Base-by-base conservation (phyloP, 2,113 vertebrate genomes). In the Odontesthes bonariensis region DNA sequence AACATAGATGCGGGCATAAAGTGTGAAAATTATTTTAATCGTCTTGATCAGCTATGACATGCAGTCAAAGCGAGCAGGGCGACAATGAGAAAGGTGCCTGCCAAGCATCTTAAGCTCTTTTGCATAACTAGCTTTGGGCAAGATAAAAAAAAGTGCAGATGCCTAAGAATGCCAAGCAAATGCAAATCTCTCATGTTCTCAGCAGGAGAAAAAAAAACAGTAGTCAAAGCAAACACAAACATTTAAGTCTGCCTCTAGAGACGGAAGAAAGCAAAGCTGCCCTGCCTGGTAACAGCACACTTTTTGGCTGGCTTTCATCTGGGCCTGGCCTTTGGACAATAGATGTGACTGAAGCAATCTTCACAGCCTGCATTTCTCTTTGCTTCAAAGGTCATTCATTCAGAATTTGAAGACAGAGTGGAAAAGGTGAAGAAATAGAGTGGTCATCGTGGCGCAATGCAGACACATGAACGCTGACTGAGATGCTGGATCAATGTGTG, bases 381-480 rank as follows among this genome's bases (percentile, higher is more conserved):
- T 75, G 65, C 81, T 69, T 81, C 57, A 87, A 85, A 91, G 81
- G 86, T 91, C 89, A 86, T 22, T 52, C 42, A 60, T 85, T 85
- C 73, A 67, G 19, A 68, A 69, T 71, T 22, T 75, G 59, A 52
- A 83, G 77, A 69, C 60, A 49, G 35, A 58, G 22, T 67, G 68
- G 47, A 51, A 62, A 31, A 22, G 31, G 40, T 61, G 32, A 69
- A 65, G 55, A 49, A 22, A 53, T 63, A 33, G 53, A 53, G 6
- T 23, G 44, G 63, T 74, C 54, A 57, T 71, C 6, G 0, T n/a
- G 33, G 40, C 38, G 52, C 57, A 53, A 67, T 17, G 5, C 40
- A 58, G 70, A 54, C 38, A 47, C 56, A 27, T 77, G 69, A 85
- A 58, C 16, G 73, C 75, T 65, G 74, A 82, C 56, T 1, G 49